Evolutionary conservation across 2,797 vertebrate genomes (phyloP).

Genomic region (Yasuhikotakia modesta): DNA sequence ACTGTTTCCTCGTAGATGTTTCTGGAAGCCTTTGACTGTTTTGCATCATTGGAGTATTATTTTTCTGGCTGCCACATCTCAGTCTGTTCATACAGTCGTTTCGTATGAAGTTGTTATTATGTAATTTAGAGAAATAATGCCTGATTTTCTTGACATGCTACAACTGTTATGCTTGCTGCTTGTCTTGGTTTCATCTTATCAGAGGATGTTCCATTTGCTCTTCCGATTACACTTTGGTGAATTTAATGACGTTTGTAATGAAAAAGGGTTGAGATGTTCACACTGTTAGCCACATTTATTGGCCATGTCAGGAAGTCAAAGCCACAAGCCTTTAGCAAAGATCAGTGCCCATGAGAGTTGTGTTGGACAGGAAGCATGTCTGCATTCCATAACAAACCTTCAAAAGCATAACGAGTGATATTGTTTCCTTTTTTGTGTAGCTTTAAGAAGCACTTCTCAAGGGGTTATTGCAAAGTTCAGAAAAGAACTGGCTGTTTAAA

Average conservation of each 20-base stretch:
- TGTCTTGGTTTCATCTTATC: conserved; percentile 9
- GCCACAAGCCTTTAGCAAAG: conserved; percentile 29
- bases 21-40: not conserved
- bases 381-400: conserved; percentile 24
- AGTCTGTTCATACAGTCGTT: not conserved
- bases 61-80: not conserved
- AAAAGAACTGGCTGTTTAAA: not conserved
- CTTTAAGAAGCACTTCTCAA: not conserved
- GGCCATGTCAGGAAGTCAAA: conserved; percentile 9
- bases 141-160: not conserved
- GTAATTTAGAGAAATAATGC: not conserved
- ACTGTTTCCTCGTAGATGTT: conserved; percentile 11
- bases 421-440: not conserved
- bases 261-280: conserved; percentile 19
- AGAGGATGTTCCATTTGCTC: not conserved
- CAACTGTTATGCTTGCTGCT: not conserved
- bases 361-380: not conserved
- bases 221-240: not conserved
- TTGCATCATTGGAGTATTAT: not conserved
- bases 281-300: conserved; percentile 12
- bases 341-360: conserved; percentile 17
- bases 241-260: not conserved
- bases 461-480: not conserved
- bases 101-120: not conserved
- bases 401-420: not conserved